These are phyloP conservation scores for Thera obeliscata DNA, from an alignment of 2,888 invertebrate genomes.

Conservation along the genomic window DNA sequence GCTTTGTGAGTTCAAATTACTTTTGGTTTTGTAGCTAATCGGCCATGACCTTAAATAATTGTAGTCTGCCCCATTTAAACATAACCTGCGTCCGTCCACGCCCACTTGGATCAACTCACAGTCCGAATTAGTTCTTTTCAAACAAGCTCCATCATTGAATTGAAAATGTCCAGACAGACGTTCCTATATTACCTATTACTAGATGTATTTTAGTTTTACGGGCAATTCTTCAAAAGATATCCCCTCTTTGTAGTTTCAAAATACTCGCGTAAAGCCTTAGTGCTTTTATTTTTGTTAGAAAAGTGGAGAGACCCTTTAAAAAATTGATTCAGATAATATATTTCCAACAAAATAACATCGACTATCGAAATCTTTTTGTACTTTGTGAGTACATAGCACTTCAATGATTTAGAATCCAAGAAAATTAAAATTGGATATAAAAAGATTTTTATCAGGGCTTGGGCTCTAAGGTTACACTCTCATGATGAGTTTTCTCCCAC, in stretches of 20 bases:
- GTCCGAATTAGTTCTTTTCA: slow-evolving; percentile 78
- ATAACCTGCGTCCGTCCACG: slow-evolving; percentile 26
- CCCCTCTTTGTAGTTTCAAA: slow-evolving; percentile 33
- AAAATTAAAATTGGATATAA: too few relatives aligned
- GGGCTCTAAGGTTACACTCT: too few relatives aligned
- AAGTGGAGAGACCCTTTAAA: slow-evolving; percentile 27
- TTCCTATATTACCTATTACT: slow-evolving; percentile 47
- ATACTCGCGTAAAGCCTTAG: slow-evolving; percentile 19
- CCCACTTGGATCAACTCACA: slow-evolving; percentile 61
- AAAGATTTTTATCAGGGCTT: neutral
- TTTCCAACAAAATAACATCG: slow-evolving; percentile 28
- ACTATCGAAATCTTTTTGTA: slow-evolving; percentile 17
- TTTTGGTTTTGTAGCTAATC: neutral
- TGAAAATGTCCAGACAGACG: slow-evolving; percentile 70
- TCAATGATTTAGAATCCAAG: neutral
- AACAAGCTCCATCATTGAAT: slow-evolving; percentile 75
- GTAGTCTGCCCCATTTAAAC: neutral
- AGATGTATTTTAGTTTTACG: slow-evolving; percentile 44
- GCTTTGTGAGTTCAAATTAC: neutral
- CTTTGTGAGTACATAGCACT: slow-evolving; percentile 7
- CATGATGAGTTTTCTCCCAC: too few relatives aligned
- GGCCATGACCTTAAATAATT: neutral
- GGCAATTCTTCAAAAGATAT: slow-evolving; percentile 40
- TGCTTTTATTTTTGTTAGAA: slow-evolving; percentile 25
- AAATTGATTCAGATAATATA: slow-evolving; percentile 23